These are phyloP conservation scores for Caenorhabditis sp. DNA, from an alignment of 2,888 invertebrate genomes.

Conservation along the genomic window DNA sequence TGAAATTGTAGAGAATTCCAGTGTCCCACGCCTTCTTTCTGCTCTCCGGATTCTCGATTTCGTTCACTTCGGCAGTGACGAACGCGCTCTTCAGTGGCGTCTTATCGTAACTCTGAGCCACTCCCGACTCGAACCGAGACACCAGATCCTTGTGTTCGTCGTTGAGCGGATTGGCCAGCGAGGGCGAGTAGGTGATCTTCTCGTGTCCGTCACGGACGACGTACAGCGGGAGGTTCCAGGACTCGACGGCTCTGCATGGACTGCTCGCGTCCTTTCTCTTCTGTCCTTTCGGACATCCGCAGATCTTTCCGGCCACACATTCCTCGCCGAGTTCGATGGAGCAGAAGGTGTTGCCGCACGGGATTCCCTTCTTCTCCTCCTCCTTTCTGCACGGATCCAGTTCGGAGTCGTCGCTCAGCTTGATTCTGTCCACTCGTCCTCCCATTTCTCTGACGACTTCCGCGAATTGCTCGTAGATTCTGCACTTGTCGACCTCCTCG, in stretches of 20 bases:
- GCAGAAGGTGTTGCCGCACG: slow-evolving; percentile 72
- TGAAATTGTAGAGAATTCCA: slow-evolving; percentile 76
- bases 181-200: slow-evolving; percentile 62
- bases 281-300: slow-evolving; percentile 73
- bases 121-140: slow-evolving; percentile 64
- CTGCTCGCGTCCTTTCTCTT: slow-evolving; percentile 67
- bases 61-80: slow-evolving; percentile 64
- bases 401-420: slow-evolving; percentile 65
- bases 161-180: slow-evolving; percentile 64
- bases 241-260: slow-evolving; percentile 70
- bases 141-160: slow-evolving; percentile 63
- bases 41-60: slow-evolving; percentile 66
- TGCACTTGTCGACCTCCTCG: slow-evolving; percentile 67
- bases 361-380: slow-evolving; percentile 58
- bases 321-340: slow-evolving; percentile 75
- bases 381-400: slow-evolving; percentile 68
- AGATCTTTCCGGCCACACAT: slow-evolving; percentile 74
- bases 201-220: slow-evolving; percentile 68
- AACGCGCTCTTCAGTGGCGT: slow-evolving; percentile 66
- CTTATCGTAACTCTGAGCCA: slow-evolving; percentile 65
- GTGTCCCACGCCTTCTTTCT: slow-evolving; percentile 68
- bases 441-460: slow-evolving; percentile 61
- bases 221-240: slow-evolving; percentile 72
- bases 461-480: slow-evolving; percentile 64
- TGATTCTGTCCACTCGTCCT: slow-evolving; percentile 64